Base-by-base conservation (phyloP, 2,113 vertebrate species). In the Cariama cristata region DNA sequence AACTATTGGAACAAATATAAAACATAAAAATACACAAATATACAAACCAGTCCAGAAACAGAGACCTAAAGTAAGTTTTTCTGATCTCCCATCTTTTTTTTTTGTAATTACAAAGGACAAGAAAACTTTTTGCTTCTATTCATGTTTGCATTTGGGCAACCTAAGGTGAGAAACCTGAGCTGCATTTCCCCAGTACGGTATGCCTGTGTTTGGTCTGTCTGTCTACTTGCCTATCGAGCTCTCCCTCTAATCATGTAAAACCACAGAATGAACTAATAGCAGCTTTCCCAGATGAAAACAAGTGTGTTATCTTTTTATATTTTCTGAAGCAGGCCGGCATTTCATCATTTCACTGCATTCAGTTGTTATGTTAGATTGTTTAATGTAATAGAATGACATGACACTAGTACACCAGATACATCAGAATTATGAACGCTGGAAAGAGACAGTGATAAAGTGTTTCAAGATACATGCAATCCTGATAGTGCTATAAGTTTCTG, bases 381-480 rank as follows among this genome's bases (percentile, higher is more conserved):
- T 97, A 96, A 97, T 96, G 95, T 96, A 97, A 97, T 96, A 94
- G 94, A 97, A 94, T 97, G 93, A 89, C 55, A 92, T 92, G 94
- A 96, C 86, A 95, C 84, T 63, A 47, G 90, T 96, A 76, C 82
- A 75, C n/a, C 55, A 96, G 90, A 88, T 91, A 96, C 79, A 93
- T 95, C 96, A 97, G 94, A 97, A 97, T 97, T 97, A 95, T 94
- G 96, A 96, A 97, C 40, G 12, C 88, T 94, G 86, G 84, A 87
- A 92, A 95, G 75, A 96, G 91, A 93, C 91, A 97, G 56, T 96
- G 93, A 97, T 93, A 72, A 97, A 84, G 91, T 93, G 88, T 92
- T 98, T 97, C 4, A 23, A 97, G 95, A 95, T 95, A 69, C 74
- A 62, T 89, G 40, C 62, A 77, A 88, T 91, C 94, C 90, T 88